Conservation (phyloP, 2,797 vertebrate genomes). For the Remorina albescens region DNA sequence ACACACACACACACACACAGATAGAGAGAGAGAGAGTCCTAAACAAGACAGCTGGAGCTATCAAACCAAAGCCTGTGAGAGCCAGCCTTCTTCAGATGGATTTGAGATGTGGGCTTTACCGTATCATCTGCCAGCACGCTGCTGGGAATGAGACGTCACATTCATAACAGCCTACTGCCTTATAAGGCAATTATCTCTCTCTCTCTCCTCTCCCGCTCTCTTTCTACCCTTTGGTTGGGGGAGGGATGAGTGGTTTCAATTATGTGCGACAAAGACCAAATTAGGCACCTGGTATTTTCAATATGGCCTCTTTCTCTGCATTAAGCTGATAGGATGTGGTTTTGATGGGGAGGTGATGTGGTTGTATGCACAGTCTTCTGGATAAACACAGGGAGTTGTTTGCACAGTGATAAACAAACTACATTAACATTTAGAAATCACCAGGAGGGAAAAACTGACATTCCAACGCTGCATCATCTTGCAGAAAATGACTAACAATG, state of each 20-base stretch:
- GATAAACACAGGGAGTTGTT: conserved; percentile 24
- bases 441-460: background rate
- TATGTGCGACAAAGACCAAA: conserved; percentile 83
- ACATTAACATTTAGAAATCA: conserved; percentile 3
- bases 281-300: conserved; percentile 83
- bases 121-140: conserved; percentile 79
- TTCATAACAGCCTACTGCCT: conserved; percentile 78
- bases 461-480: background rate
- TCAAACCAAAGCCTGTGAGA: conserved; percentile 76
- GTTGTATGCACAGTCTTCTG: conserved; percentile 10
- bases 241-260: conserved; percentile 80
- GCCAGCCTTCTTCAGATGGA: conserved; percentile 80
- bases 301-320: conserved; percentile 70
- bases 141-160: conserved; percentile 81
- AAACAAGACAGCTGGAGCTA: conserved; percentile 81
- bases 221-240: conserved; percentile 49
- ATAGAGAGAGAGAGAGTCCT: too few relatives aligned
- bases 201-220: conserved; percentile 23
- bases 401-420: conserved; percentile 1
- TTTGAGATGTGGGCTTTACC: conserved; percentile 80
- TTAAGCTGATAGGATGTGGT: conserved; percentile 72
- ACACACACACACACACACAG: too few relatives aligned
- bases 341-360: conserved; percentile 60
- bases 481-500: conserved; percentile 18
- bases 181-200: conserved; percentile 81